Conservation (phyloP, 2,113 vertebrate genomes). For the Cisticola juncidis region DNA sequence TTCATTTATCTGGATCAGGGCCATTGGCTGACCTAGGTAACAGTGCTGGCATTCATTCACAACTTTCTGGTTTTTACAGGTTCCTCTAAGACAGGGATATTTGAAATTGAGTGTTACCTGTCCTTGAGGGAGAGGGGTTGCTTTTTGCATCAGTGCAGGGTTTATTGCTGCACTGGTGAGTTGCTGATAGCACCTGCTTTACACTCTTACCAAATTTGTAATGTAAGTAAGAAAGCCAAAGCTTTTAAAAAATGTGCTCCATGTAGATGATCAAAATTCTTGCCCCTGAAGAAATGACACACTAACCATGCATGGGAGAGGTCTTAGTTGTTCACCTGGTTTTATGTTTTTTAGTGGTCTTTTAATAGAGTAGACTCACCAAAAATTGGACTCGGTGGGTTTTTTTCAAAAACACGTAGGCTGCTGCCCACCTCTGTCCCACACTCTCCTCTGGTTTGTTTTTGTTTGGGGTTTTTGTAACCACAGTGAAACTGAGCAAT, state of each 20-base stretch:
- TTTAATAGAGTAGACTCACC: background rate
- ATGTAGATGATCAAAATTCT: background rate
- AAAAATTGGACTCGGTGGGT: background rate
- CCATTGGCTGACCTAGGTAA: background rate
- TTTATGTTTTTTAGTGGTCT: background rate
- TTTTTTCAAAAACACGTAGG: background rate
- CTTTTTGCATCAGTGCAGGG: background rate
- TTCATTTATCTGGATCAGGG: background rate
- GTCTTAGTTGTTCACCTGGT: background rate
- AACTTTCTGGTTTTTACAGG: background rate
- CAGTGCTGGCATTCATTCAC: background rate
- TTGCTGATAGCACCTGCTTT: background rate
- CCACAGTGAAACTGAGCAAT: background rate
- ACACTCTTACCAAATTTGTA: background rate
- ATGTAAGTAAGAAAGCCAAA: background rate
- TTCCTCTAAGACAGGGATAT: background rate
- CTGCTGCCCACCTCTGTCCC: background rate
- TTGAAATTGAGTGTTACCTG: background rate
- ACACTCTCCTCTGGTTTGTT: background rate
- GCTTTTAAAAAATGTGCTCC: background rate
- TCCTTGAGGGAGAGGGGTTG: background rate
- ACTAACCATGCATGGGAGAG: background rate
- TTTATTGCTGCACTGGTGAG: background rate
- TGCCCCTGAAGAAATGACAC: background rate
- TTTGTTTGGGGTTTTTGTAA: background rate